phyloP scores from a whole-genome alignment of 1,140 invertebrate genomes.

The Apis laboriosa region DNA sequence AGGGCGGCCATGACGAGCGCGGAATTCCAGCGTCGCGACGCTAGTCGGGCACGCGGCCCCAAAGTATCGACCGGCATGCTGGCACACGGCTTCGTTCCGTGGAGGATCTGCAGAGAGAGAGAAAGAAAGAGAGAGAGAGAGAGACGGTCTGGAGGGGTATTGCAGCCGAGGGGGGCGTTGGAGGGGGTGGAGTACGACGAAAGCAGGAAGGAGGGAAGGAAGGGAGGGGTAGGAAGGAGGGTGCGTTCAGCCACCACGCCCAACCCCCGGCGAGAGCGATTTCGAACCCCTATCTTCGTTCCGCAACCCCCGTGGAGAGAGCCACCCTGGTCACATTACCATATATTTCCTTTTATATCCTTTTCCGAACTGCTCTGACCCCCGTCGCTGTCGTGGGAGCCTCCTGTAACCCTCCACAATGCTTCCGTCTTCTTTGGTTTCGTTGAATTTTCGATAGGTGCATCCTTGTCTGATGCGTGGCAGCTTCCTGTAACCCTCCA shows the following conservation, averaged over 20 bases:
- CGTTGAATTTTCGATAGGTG: no score
- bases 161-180: slow-evolving; percentile 39
- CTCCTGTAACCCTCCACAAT: slow-evolving; percentile 36
- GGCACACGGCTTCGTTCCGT: slow-evolving; percentile 31
- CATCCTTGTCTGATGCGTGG: no score
- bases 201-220: slow-evolving; percentile 49
- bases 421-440: no score
- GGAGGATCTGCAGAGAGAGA: slow-evolving; percentile 35
- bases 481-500: no score
- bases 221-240: slow-evolving; percentile 44
- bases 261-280: slow-evolving; percentile 75
- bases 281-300: slow-evolving; percentile 65
- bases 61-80: slow-evolving; percentile 78
- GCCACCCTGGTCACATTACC: slow-evolving; percentile 75
- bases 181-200: slow-evolving; percentile 42
- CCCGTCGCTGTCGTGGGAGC: slow-evolving; percentile 21
- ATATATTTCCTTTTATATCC: slow-evolving; percentile 78
- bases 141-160: slow-evolving; percentile 11
- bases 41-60: slow-evolving; percentile 75
- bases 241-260: slow-evolving; percentile 76
- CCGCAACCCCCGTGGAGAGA: slow-evolving; percentile 54
- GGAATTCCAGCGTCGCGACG: slow-evolving; percentile 78
- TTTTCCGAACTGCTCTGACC: slow-evolving; percentile 62
- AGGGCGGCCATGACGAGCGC: slow-evolving; percentile 72
- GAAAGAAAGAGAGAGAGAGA: slow-evolving; percentile 4